Evolutionary conservation across 2,797 vertebrate species (phyloP).

Genomic region (Cynopterus sphinx): DNA sequence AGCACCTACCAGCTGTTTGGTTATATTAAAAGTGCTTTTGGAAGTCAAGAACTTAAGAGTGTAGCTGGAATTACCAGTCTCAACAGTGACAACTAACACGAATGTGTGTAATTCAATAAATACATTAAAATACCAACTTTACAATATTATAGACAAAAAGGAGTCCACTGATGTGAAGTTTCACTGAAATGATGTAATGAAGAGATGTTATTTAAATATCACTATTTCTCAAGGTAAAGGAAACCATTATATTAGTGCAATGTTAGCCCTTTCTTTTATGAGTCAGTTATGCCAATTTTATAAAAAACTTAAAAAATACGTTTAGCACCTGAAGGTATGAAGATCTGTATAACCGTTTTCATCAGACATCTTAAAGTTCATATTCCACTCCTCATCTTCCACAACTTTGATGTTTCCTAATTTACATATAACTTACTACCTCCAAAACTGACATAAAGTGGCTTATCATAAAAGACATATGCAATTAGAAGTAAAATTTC

Average conservation of each 20-base stretch:
- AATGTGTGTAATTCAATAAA: not conserved
- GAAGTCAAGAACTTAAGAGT: not conserved
- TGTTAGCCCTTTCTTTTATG: not conserved
- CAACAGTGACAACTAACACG: not conserved
- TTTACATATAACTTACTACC: not conserved
- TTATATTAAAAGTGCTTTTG: not conserved
- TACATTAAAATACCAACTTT: not conserved
- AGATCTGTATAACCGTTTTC: not conserved
- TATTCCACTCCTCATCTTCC: not conserved
- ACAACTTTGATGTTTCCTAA: not conserved
- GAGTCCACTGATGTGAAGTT: slow-evolving; percentile 22
- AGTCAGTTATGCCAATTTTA: not conserved
- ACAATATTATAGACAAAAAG: not conserved
- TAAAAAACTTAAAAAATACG: not conserved
- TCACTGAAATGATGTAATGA: slow-evolving; percentile 34
- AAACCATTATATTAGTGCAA: slow-evolving; percentile 49
- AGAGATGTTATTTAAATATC: slow-evolving; percentile 62
- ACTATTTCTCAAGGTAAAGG: slow-evolving; percentile 51
- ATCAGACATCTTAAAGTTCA: slow-evolving; percentile 6
- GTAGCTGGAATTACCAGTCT: not conserved
- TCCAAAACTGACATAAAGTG: not conserved
- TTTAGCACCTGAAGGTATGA: not conserved
- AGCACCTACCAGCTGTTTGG: not conserved
- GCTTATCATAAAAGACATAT: not conserved
- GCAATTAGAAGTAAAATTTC: not conserved